These are phyloP conservation scores for Kryphioiulus occultus DNA, from an alignment of 2,888 invertebrate species.

Conservation along the genomic window DNA sequence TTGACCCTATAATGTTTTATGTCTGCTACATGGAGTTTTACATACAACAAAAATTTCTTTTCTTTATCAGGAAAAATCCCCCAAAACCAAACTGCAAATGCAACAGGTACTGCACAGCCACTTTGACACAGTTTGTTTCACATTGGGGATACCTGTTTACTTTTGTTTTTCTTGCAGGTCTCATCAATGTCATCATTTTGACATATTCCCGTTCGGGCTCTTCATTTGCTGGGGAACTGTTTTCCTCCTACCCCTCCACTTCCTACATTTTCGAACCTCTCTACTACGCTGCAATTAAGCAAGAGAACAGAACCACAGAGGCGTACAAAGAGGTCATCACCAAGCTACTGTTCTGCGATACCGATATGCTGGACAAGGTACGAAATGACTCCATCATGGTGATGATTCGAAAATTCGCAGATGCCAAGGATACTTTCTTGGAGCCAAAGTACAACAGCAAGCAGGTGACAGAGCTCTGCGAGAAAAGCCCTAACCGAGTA, in stretches of 20 bases:
- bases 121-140: too few relatives aligned
- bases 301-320: neutral
- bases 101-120: neutral
- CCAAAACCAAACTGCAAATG: neutral
- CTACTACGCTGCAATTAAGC: neutral
- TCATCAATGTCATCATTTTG: conserved; percentile 50
- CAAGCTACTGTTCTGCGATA: conserved; percentile 47
- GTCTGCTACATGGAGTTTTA: too few relatives aligned
- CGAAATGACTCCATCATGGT: neutral
- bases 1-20: too few relatives aligned
- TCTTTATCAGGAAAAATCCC: neutral
- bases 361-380: conserved; percentile 28
- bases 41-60: too few relatives aligned
- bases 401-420: conserved; percentile 51
- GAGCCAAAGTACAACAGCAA: neutral
- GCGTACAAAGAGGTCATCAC: neutral
- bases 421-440: neutral
- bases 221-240: conserved; percentile 50
- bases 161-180: conserved; percentile 39
- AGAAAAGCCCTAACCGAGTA: conserved; percentile 1
- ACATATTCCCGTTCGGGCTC: conserved; percentile 53
- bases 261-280: conserved; percentile 53
- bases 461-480: conserved; percentile 41
- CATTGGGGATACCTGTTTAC: too few relatives aligned
- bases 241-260: conserved; percentile 42